A percentile compares a stretch with the other conserved stretches of the same genome.
phyloP scores from a whole-genome alignment of 2,888 invertebrate species.

The Lamellibrachia columna region DNA sequence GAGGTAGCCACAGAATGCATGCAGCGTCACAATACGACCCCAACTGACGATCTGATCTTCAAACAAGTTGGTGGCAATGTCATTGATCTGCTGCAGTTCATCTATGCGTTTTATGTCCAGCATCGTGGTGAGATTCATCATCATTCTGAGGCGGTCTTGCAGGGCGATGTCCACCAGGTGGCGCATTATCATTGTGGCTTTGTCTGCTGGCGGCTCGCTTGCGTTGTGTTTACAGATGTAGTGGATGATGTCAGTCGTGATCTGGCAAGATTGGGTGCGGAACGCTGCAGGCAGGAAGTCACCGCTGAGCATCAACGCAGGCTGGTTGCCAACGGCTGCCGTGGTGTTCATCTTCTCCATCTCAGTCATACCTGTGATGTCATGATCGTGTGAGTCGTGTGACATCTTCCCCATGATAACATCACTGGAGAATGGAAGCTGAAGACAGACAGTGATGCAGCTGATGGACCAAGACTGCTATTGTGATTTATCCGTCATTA shows the following conservation, averaged over 20 bases:
- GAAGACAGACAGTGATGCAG: neutral
- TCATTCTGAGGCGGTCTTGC: constrained; percentile 38
- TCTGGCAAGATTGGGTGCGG: constrained; percentile 37
- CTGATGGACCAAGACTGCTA: too few relatives aligned
- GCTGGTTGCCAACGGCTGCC: neutral
- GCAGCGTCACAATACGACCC: constrained; percentile 45
- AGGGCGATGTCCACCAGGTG: constrained; percentile 42
- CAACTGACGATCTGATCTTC: constrained; percentile 41
- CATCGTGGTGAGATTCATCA: constrained; percentile 34
- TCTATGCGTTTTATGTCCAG: constrained; percentile 34
- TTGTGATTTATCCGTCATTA: too few relatives aligned
- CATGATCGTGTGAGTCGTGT: neutral
- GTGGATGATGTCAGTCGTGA: constrained; percentile 39
- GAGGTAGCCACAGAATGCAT: constrained; percentile 44
- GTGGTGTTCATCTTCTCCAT: neutral
- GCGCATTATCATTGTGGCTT: constrained; percentile 37
- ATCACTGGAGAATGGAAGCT: neutral
- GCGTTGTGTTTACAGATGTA: constrained; percentile 37
- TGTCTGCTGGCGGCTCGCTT: constrained; percentile 35
- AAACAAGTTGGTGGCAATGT: constrained; percentile 40
- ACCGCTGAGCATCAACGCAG: constrained; percentile 37
- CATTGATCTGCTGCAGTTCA: constrained; percentile 38
- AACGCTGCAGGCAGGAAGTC: constrained; percentile 41
- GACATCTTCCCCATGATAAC: constrained; percentile 16
- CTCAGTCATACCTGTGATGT: neutral